These are phyloP conservation scores for Novumbra hubbsi DNA, from an alignment of 2,797 vertebrate genomes.

Conservation along the genomic window DNA sequence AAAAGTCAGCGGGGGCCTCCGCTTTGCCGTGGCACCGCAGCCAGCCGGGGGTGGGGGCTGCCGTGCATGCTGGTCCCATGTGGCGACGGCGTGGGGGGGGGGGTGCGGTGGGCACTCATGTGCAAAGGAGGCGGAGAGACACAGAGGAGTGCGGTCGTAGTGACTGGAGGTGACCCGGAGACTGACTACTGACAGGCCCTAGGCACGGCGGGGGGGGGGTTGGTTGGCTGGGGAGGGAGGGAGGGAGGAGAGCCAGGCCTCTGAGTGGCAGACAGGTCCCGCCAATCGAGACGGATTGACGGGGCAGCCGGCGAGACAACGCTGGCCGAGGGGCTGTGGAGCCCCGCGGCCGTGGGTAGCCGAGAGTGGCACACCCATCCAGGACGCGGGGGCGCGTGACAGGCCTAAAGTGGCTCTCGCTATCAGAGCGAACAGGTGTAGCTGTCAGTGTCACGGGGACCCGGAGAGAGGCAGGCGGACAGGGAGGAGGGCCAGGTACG, in stretches of 20 bases:
- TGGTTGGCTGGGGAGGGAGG: neutral
- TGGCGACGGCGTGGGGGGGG: conserved; percentile 12
- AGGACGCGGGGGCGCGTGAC: conserved; percentile 9
- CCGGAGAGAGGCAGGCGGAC: conserved; percentile 26
- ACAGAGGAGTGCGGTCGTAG: conserved; percentile 4
- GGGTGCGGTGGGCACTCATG: conserved; percentile 35
- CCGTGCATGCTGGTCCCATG: neutral
- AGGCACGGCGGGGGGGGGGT: conserved; percentile 1
- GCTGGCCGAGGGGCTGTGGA: conserved; percentile 32
- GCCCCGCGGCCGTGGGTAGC: conserved; percentile 37
- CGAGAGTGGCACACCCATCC: conserved; percentile 41
- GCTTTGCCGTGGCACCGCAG: neutral
- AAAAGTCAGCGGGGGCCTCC: neutral
- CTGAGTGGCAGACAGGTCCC: conserved; percentile 13
- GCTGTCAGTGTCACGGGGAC: conserved; percentile 35
- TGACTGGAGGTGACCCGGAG: conserved; percentile 36
- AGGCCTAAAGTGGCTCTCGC: conserved; percentile 40
- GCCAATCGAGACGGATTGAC: conserved; percentile 33
- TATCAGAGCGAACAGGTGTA: conserved; percentile 56
- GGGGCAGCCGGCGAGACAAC: neutral
- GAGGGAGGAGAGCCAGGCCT: neutral
- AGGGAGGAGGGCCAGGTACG: conserved; percentile 26
- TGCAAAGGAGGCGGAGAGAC: conserved; percentile 35
- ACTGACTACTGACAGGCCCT: conserved; percentile 28
- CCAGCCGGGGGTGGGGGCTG: neutral